Conservation (phyloP, 2,888 invertebrate genomes). For the Proisotoma minuta region DNA sequence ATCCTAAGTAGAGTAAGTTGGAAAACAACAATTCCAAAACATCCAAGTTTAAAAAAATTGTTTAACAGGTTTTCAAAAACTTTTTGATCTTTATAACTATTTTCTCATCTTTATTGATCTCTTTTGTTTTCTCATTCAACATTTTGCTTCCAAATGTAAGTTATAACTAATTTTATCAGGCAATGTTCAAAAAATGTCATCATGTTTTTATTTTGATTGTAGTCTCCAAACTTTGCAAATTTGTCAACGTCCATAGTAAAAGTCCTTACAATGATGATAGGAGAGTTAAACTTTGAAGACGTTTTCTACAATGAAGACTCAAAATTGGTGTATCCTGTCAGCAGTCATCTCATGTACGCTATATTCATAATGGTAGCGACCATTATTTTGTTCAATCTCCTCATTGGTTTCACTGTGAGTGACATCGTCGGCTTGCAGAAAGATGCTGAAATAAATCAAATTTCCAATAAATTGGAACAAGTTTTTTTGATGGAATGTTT, state of each 20-base stretch:
- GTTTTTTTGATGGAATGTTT: constrained; percentile 41
- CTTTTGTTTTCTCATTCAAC: constrained; percentile 36
- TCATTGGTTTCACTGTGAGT: constrained; percentile 39
- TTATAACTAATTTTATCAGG: neutral
- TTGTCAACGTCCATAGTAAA: constrained; percentile 28
- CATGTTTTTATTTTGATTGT: neutral
- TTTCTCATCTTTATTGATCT: constrained; percentile 33
- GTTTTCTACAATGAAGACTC: constrained; percentile 24
- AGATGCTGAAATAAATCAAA: constrained; percentile 39
- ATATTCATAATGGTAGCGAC: constrained; percentile 28
- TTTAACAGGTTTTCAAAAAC: constrained; percentile 30
- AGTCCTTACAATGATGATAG: constrained; percentile 35
- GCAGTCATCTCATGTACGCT: constrained; percentile 23
- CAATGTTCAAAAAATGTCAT: neutral
- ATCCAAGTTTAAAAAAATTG: neutral
- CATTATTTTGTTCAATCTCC: constrained; percentile 31
- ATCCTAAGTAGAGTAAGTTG: constrained; percentile 22
- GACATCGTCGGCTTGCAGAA: constrained; percentile 37
- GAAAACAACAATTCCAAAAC: neutral
- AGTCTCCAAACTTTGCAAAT: constrained; percentile 31
- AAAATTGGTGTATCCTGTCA: constrained; percentile 23
- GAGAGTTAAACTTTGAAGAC: constrained; percentile 35
- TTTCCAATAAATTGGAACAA: constrained; percentile 38
- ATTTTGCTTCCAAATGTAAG: constrained; percentile 37
- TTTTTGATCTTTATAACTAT: constrained; percentile 38